Evolutionary conservation across 2,797 vertebrate genomes (phyloP), one percentile per base, ranked within the genome.

Genomic region (Sebastolobus altivelis): DNA sequence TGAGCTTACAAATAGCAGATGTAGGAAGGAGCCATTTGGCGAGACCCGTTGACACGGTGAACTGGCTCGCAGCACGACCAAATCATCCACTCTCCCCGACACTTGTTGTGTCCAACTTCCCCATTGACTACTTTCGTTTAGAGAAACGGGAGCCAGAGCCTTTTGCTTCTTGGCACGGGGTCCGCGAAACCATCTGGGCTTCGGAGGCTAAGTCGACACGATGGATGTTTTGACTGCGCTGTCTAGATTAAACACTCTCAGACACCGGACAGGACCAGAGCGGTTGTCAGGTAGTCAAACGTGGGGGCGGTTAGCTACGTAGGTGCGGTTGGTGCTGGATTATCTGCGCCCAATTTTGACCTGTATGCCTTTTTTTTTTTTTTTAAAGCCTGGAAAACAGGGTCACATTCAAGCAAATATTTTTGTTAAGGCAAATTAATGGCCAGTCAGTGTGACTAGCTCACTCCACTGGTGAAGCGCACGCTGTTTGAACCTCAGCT

Each of bases 221-320:
- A 87, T 90, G 83, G 88, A 90, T 93, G 94, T 94, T 94, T 93
- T 93, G 90, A 90, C 90, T 91, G 75, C 66, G 70, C 82, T 58
- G 86, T 89, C 85, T 88, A 79, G 79, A 89, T 90, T 84, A 89
- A 87, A 89, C 76, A 83, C 75, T 78, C 67, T 77, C 33, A 27
- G 80, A 79, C 76, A 69, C 49, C n/a, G 71, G 70, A 86, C 74
- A 35, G 74, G 31, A 43, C 40, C 59, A 4, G 75, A 80, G 58
- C 59, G n/a, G 49, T 68, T 85, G 83, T 72, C 61, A 31, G 52
- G 60, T 65, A 87, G 70, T 90, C 82, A 75, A 80, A 84, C 79
- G 77, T 31, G 14, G 59, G 40, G 40, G 54, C 33, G 66, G 37
- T 52, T 62, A 18, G 54, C 43, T 56, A 2, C 56, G 37, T 35